A percentile compares a stretch with the other conserved stretches of the same genome.
Evolutionary conservation across 1,140 invertebrate genomes (phyloP).

Genomic region (Bradynema listronoti): DNA sequence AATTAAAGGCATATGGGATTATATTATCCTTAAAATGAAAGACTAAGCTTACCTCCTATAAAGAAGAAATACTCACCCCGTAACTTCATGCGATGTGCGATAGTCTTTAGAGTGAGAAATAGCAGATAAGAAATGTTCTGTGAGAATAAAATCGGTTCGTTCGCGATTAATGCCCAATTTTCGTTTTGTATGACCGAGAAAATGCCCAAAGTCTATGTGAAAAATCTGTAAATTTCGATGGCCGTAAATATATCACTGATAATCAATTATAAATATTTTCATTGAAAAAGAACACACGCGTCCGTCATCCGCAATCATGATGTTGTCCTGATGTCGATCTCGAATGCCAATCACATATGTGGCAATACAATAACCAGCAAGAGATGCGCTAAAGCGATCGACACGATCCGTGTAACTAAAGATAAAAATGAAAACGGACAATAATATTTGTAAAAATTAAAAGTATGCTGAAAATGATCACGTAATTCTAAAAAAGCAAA

Average conservation of each 20-base stretch:
- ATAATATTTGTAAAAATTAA: too few species aligned
- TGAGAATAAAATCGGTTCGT: constrained; percentile 92
- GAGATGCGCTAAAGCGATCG: constrained; percentile 89
- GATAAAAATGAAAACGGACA: too few species aligned
- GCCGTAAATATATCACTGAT: too few species aligned
- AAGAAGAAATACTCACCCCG: too few species aligned
- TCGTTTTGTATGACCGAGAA: constrained; percentile 96
- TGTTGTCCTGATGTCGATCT: constrained; percentile 95
- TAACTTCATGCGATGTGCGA: too few species aligned
- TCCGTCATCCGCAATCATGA: constrained; percentile 87
- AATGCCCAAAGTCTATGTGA: constrained; percentile 99
- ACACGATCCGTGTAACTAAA: constrained; percentile 78
- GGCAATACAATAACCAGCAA: constrained; percentile 96
- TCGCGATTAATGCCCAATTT: constrained; percentile 96
- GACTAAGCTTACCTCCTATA: too few species aligned
- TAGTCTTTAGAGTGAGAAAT: constrained; percentile 88
- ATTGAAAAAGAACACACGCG: constrained; percentile 52
- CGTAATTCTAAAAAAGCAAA: too few species aligned
- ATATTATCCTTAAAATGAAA: too few species aligned
- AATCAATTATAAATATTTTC: constrained; percentile 4
- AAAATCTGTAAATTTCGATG: constrained; percentile 71
- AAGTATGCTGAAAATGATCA: too few species aligned
- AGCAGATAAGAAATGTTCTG: constrained; percentile 92
- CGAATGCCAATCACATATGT: constrained; percentile 93
- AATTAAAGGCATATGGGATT: too few species aligned